Evolutionary conservation across 2,797 vertebrate genomes (phyloP), one percentile per base, ranked within the genome.

Genomic region (Danionella dracula): DNA sequence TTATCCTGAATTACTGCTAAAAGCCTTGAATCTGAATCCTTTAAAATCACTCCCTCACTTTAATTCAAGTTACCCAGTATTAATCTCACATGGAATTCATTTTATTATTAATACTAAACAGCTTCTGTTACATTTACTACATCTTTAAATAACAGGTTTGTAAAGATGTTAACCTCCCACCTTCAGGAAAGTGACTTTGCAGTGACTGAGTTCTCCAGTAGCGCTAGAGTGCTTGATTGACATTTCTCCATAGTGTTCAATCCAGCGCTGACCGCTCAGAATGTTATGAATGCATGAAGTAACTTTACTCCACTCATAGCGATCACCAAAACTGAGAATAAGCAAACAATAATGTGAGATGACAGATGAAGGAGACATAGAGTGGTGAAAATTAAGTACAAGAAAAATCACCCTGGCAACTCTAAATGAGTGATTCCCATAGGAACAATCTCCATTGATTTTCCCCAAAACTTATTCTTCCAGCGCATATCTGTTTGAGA

Each of bases 381-480:
- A 11, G 13, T 48, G 23, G 54, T 16, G 13, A 2, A 48, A 35
- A 21, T 63, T 23, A 51, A 11, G 42, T 1, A 5, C 17, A 5
- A 57, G 34, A 72, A 1, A 9, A 90, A 91, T 91, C 90, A 99
- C 97, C 53, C 85, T 66, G 94, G 95, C 71, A 99, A 86, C 60
- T 85, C 92, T 69, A 97, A 89, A 2, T 98, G 93, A 4, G 93
- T 96, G 75, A 91, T 95, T 83, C 97, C 96, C 78, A 96, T 85
- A 46, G 95, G 97, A 82, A 99, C 94, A 4, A 99, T 97, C 87
- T 99, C 97, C 94, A 99, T 98, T 65, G 97, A 96, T 87, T 97
- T 99, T 0, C 97, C 97, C 97, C 97, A 99, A 87, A 99, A 99
- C 82, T 98, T 99, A 78, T 99, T 99, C 89, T 96, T 98, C 96